Evolutionary conservation across 2,888 invertebrate species (phyloP).

Genomic region (Serripes groenlandicus): DNA sequence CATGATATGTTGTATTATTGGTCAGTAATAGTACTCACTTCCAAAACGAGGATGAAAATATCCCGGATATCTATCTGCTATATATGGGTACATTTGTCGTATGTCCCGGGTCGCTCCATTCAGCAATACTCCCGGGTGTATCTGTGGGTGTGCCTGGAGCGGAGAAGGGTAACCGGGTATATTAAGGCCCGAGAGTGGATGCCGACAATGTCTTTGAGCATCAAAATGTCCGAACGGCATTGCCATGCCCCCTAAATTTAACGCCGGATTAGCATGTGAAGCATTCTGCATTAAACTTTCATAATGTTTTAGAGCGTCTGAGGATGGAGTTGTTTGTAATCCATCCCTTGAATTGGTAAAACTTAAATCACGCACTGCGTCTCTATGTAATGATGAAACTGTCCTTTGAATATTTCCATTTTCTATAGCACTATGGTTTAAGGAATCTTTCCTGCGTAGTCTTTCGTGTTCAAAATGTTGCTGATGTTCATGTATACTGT

Average conservation of each 20-base stretch:
- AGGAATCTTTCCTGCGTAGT: constrained; percentile 12
- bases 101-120: constrained; percentile 64
- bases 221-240: constrained; percentile 47
- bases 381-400: constrained; percentile 47
- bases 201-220: constrained; percentile 66
- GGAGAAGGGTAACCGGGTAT: constrained; percentile 65
- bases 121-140: constrained; percentile 67
- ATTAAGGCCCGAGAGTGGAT: constrained; percentile 66
- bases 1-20: neutral
- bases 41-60: constrained; percentile 71
- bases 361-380: constrained; percentile 54
- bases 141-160: constrained; percentile 60
- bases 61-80: constrained; percentile 70
- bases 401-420: constrained; percentile 21
- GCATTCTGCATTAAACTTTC: constrained; percentile 70
- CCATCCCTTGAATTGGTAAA: constrained; percentile 50
- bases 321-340: constrained; percentile 28
- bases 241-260: constrained; percentile 17
- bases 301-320: constrained; percentile 70
- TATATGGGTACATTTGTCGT: constrained; percentile 70
- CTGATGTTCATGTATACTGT: neutral
- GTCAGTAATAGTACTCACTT: constrained; percentile 56
- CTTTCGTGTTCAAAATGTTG: constrained; percentile 19
- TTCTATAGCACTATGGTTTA: constrained; percentile 20
- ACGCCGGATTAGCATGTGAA: constrained; percentile 11